phyloP scores from a whole-genome alignment of 1,140 invertebrate genomes.

The Procambarus virginalis region DNA sequence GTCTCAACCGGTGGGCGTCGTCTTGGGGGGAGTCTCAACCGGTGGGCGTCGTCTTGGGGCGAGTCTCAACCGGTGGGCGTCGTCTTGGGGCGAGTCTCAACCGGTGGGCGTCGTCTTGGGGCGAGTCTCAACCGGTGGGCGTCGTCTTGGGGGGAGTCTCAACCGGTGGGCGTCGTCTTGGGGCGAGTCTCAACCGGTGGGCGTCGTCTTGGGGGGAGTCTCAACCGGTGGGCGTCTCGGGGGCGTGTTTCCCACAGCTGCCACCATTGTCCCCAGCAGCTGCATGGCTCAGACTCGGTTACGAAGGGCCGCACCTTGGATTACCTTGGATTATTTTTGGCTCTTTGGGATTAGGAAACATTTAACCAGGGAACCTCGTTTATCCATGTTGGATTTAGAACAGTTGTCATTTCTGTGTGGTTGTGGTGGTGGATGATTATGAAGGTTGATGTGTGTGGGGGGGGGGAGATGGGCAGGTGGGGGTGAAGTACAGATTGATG shows the following conservation, averaged over 20 bases:
- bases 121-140: too few relatives aligned
- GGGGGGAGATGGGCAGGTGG: background rate
- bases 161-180: too few relatives aligned
- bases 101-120: too few relatives aligned
- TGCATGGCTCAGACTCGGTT: conserved; percentile 13
- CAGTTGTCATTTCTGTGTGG: background rate
- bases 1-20: too few relatives aligned
- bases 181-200: too few relatives aligned
- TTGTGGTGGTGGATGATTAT: background rate
- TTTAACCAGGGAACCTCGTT: conserved; percentile 5
- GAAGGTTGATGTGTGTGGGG: background rate
- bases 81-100: too few relatives aligned
- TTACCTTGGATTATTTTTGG: conserved; percentile 19
- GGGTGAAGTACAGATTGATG: background rate
- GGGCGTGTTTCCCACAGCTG: background rate
- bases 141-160: too few relatives aligned
- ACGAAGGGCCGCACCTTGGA: background rate
- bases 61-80: too few relatives aligned
- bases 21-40: too few relatives aligned
- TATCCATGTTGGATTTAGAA: background rate
- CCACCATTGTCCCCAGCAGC: background rate
- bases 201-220: too few relatives aligned
- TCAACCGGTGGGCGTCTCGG: too few relatives aligned
- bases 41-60: too few relatives aligned
- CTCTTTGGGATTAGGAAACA: conserved; percentile 20